Conservation (phyloP, 1,140 invertebrate genomes). For the Marisa cornuarietis region DNA sequence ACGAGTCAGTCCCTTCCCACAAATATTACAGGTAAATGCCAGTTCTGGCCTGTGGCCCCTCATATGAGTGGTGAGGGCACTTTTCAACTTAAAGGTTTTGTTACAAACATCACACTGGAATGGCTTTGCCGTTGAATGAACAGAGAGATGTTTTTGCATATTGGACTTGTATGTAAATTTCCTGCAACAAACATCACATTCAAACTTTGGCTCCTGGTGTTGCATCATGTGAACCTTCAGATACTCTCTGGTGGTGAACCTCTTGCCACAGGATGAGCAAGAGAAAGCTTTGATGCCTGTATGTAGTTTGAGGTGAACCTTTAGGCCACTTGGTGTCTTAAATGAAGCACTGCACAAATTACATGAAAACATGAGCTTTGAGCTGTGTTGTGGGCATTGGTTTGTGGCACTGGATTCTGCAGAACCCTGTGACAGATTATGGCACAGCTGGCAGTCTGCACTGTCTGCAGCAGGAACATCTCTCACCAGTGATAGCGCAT, state of each 20-base stretch:
- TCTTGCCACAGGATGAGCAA: constrained; percentile 6
- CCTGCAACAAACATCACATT: constrained; percentile 22
- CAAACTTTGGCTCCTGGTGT: constrained; percentile 17
- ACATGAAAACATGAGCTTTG: not conserved
- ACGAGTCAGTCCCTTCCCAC: constrained; percentile 17
- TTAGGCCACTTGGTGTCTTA: not conserved
- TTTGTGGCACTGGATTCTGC: not conserved
- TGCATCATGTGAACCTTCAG: constrained; percentile 15
- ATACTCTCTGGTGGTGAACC: constrained; percentile 1
- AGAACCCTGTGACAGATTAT: not conserved
- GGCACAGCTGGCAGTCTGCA: not conserved
- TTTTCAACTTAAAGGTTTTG: constrained; percentile 5
- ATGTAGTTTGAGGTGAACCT: constrained; percentile 1
- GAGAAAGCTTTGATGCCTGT: not conserved
- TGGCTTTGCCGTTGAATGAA: constrained; percentile 15
- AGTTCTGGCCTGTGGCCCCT: constrained; percentile 8
- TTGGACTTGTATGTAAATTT: constrained; percentile 17
- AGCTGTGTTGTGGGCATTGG: constrained; percentile 5
- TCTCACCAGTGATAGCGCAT: constrained; percentile 2
- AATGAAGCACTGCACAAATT: no score
- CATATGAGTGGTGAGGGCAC: not conserved
- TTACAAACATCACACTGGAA: constrained; percentile 11
- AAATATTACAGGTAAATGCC: constrained; percentile 12
- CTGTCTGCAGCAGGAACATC: not conserved
- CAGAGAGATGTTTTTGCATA: constrained; percentile 2